A percentile compares a stretch with the other conserved stretches of the same genome.
phyloP scores from a whole-genome alignment of 2,888 invertebrate genomes.

The Globia sparganii region DNA sequence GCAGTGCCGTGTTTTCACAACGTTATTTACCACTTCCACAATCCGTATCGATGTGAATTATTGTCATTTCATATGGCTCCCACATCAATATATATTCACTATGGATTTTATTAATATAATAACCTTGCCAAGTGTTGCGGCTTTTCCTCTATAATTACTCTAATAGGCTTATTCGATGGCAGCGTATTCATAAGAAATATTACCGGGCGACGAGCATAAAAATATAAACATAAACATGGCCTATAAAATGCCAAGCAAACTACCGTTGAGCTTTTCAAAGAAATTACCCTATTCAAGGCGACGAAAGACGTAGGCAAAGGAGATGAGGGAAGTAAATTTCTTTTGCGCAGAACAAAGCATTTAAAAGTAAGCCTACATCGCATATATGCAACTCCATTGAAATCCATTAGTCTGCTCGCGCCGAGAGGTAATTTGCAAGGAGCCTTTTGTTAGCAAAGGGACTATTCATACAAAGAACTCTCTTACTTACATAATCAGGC shows the following conservation, averaged over 20 bases:
- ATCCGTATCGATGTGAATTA: slow-evolving; percentile 46
- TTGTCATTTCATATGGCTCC: slow-evolving; percentile 51
- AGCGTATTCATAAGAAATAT: slow-evolving; percentile 68
- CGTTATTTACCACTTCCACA: slow-evolving; percentile 55
- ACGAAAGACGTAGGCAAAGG: slow-evolving; percentile 80
- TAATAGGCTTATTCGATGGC: slow-evolving; percentile 58
- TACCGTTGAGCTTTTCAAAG: slow-evolving; percentile 78
- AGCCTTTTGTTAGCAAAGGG: slow-evolving; percentile 85
- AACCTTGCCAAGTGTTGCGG: slow-evolving; percentile 41
- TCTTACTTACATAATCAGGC: slow-evolving; percentile 79
- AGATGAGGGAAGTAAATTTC: slow-evolving; percentile 84
- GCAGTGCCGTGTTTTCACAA: slow-evolving; percentile 38
- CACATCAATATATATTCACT: slow-evolving; percentile 47
- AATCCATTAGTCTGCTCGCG: slow-evolving; percentile 86
- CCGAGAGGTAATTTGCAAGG: slow-evolving; percentile 85
- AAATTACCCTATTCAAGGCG: slow-evolving; percentile 83
- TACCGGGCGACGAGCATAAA: slow-evolving; percentile 67
- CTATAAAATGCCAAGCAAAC: slow-evolving; percentile 73
- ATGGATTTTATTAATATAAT: slow-evolving; percentile 61
- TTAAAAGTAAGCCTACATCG: slow-evolving; percentile 84
- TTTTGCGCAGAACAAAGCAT: slow-evolving; percentile 86
- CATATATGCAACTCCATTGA: slow-evolving; percentile 87
- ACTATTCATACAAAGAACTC: slow-evolving; percentile 80
- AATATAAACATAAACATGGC: slow-evolving; percentile 72
- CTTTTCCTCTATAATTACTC: slow-evolving; percentile 52